Conservation (phyloP, 53 echinoderm and acorn worm genomes). For the Henricia sp. region DNA sequence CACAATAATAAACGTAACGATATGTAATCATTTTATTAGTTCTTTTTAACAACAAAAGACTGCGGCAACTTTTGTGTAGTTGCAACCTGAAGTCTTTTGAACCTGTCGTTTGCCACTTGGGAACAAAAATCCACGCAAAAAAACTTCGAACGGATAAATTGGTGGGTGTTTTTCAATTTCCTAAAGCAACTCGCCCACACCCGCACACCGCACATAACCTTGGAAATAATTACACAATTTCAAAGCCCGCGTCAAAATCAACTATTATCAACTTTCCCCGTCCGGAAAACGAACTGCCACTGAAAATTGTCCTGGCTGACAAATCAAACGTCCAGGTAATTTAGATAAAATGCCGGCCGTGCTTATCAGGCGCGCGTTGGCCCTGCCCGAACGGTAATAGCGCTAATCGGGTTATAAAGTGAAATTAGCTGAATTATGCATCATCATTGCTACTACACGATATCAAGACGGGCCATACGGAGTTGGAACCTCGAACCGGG, state of each 20-base stretch:
- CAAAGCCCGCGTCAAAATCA: not conserved
- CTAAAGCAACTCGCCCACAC: too few relatives aligned
- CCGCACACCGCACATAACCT: too few relatives aligned
- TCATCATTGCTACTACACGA: conserved; percentile 10
- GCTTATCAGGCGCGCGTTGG: conserved; percentile 52
- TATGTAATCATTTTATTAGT: too few relatives aligned
- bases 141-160: too few relatives aligned
- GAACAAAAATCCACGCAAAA: too few relatives aligned
- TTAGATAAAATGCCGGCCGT: conserved; percentile 45
- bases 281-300: conserved; percentile 29
- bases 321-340: conserved; percentile 59
- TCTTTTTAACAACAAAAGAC: too few relatives aligned
- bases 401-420: conserved; percentile 58
- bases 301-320: conserved; percentile 11
- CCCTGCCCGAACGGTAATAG: conserved; percentile 37
- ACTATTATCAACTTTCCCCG: conserved; percentile 29
- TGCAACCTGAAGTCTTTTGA: too few relatives aligned
- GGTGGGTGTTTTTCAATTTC: too few relatives aligned
- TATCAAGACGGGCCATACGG: conserved; percentile 40
- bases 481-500: not conserved
- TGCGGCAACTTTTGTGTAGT: too few relatives aligned
- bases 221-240: conserved; percentile 14
- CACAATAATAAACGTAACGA: too few relatives aligned
- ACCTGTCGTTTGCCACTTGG: too few relatives aligned
- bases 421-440: conserved; percentile 57